Base-by-base conservation (phyloP, 2,888 invertebrate species). In the Clepsis dumicolana region DNA sequence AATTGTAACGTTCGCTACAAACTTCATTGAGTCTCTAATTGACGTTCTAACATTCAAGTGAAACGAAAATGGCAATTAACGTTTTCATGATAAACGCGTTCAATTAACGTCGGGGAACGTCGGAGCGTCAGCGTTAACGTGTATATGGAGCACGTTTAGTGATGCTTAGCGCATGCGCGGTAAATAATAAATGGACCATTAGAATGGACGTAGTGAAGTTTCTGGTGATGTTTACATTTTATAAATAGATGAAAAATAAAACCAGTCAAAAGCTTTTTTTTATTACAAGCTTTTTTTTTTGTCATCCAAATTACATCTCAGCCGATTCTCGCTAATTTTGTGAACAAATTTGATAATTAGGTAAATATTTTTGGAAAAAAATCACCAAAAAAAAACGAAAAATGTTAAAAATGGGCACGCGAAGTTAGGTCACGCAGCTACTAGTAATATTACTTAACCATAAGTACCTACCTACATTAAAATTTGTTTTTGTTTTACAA, bases 121-220 rank as follows among this genome's bases (percentile, higher is more conserved):
- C 78, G 84, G 84, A 83, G 80, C 82, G 80, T 77, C 85, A 77
- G 77, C 77, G 76, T 80, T 86, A 87, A 90, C 86, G 80, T 87
- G 90, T 87, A 87, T 87, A 88, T 86, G 82, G 86, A 80, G 86
- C 86, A 90, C 90, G 87, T 87, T 91, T 89, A 90, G 89, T 84
- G 76, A 81, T 85, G 89, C 83, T 91, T 89, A 91, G 87, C 81
- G 81, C 81, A 83, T 83, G 87, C 77, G 81, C 75, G 87, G 88
- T 88, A 87, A 90, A 89, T 86, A 84, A 84, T 38, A 38, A n/a
- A 21, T 48, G 18, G 1, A 21, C 21, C 48, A 48, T 48, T 48
- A 21, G 44, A 44, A 44, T 8, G 48, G 44, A 4, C 38, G 38
- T n/a, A n/a, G n/a, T n/a, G n/a, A n/a, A n/a, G n/a, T n/a, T n/a